A percentile compares a stretch with the other conserved stretches of the same genome.
phyloP scores from a whole-genome alignment of 2,113 vertebrate species.

The Bos javanicus region DNA sequence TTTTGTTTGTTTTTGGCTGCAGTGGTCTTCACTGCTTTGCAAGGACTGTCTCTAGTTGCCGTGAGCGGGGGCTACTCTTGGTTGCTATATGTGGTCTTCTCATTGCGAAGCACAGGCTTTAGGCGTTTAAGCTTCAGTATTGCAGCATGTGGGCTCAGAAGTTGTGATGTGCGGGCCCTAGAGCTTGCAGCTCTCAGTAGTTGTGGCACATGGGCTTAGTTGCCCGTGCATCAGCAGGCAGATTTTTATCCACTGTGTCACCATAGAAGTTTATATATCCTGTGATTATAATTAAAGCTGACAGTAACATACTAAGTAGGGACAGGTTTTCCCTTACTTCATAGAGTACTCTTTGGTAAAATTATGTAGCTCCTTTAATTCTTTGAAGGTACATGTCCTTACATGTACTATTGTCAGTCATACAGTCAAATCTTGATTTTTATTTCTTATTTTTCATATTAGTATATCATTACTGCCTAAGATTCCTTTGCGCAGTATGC shows the following conservation, averaged over 20 bases:
- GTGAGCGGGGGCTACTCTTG: neutral
- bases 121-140: neutral
- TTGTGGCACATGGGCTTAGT: neutral
- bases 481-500: neutral
- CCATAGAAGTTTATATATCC: neutral
- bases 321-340: neutral
- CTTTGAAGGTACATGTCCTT: neutral
- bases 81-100: neutral
- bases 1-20: neutral
- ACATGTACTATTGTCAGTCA: neutral
- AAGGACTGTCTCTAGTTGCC: neutral
- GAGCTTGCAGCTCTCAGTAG: neutral
- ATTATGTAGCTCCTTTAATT: neutral
- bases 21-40: neutral
- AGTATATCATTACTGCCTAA: neutral
- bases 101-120: neutral
- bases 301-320: neutral
- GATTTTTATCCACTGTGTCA: neutral
- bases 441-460: neutral
- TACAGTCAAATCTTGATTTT: neutral
- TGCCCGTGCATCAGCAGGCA: neutral
- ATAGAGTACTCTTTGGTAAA: neutral
- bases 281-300: conserved; percentile 15
- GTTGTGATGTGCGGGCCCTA: neutral
- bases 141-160: neutral